phyloP scores from a whole-genome alignment of 2,888 invertebrate genomes.

The Cheilosia scutellata region DNA sequence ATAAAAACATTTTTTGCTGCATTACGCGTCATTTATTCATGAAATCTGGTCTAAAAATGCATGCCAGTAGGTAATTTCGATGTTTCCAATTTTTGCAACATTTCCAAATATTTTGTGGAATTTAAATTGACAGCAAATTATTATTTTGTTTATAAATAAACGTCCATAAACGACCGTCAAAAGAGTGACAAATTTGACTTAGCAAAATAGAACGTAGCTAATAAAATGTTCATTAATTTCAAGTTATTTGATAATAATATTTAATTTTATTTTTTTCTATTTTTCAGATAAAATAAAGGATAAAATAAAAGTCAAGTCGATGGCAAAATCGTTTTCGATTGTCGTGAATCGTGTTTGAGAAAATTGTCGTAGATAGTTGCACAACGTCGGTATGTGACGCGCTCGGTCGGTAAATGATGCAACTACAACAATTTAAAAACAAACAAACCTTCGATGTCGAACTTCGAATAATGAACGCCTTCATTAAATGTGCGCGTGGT shows the following conservation, averaged over 20 bases:
- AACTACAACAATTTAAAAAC: constrained; percentile 15
- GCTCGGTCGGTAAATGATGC: constrained; percentile 33
- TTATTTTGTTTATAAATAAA: too few species aligned
- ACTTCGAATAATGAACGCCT: constrained; percentile 66
- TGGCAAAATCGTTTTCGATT: neutral
- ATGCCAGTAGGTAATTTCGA: too few species aligned
- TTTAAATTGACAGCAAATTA: too few species aligned
- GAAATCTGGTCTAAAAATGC: too few species aligned
- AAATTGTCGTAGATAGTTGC: neutral
- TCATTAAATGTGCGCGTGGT: constrained; percentile 57
- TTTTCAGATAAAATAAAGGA: constrained; percentile 16
- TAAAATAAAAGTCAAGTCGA: neutral
- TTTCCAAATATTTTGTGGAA: too few species aligned
- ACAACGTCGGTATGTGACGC: constrained; percentile 33
- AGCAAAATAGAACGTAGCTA: too few species aligned
- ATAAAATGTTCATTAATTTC: too few species aligned
- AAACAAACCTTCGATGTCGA: constrained; percentile 61
- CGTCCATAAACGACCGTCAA: too few species aligned
- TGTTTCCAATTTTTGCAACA: too few species aligned
- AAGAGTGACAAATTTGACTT: too few species aligned
- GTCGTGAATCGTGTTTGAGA: neutral
- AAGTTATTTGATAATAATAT: neutral
- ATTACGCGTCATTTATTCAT: too few species aligned
- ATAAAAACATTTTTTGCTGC: too few species aligned
- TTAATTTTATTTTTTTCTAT: neutral